Evolutionary conservation across 2,888 invertebrate species (phyloP).

Genomic region (Gerris lacustris): DNA sequence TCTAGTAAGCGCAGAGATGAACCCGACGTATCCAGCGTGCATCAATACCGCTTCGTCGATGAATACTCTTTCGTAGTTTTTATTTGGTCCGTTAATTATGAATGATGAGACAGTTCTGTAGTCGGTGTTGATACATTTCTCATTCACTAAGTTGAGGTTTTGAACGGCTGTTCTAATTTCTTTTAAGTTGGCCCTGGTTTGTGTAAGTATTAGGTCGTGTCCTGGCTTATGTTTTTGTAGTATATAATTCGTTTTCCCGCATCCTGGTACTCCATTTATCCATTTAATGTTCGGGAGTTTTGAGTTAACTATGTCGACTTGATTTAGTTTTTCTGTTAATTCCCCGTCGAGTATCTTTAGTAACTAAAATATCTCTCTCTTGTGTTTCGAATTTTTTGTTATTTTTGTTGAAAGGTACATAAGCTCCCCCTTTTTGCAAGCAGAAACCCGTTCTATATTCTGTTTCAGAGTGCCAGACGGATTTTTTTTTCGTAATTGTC

Average conservation of each 20-base stretch:
- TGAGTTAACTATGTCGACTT: neutral
- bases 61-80: conserved; percentile 10
- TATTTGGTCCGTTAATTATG: neutral
- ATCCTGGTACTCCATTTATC: conserved; percentile 7
- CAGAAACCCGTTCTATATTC: neutral
- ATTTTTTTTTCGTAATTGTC: neutral
- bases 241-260: conserved; percentile 3
- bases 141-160: neutral
- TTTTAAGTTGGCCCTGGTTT: conserved; percentile 9
- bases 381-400: neutral
- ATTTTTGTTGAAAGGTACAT: neutral
- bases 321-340: neutral
- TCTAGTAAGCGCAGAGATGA: neutral
- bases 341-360: neutral
- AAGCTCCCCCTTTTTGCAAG: neutral
- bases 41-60: conserved; percentile 5
- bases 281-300: neutral
- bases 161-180: conserved; percentile 7
- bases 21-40: conserved; percentile 10
- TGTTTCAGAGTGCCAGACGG: neutral
- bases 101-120: conserved; percentile 11
- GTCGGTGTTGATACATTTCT: neutral
- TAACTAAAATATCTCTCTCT: neutral
- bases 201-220: neutral
- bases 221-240: conserved; percentile 9